Base-by-base conservation (phyloP, 2,113 vertebrate genomes). In the Sylvilagus bachmani region DNA sequence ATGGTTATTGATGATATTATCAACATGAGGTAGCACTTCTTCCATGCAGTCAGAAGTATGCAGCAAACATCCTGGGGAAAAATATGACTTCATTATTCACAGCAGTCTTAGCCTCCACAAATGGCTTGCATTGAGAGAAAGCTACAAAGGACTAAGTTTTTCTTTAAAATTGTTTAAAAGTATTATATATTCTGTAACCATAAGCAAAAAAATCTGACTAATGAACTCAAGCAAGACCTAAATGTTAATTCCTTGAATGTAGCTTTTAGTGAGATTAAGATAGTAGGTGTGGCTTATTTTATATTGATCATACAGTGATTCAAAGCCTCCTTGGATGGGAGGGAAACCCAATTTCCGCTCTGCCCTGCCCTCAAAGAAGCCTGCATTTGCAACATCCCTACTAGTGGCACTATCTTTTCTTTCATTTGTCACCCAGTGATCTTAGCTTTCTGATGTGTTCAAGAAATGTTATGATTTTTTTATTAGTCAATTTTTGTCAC, bases 101-200 rank as follows among this genome's bases (percentile, higher is more conserved):
- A 61, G 80, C 21, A 84, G 25, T 49, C 55, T 86, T 33, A 61
- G 58, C n/a, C 38, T 94, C 25, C 38, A 77, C 51, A 94, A 89
- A 44, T 94, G 61, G 79, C 88, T 86, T 74, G 6, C 14, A 51
- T 44, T 81, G 67, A 86, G 22, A 70, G 38, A 80, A 94, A 90
- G 51, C 49, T 89, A 1, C 38, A 21, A 92, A 89, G 55, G 55
- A 38, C 12, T 38, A 21, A 79, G 64, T 66, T 73, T 90, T 84
- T 83, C 83, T 38, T 86, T 73, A 66, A 51, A 61, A 49, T 93
- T 88, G 25, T 82, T 95, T 11, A 49, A 21, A 93, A 87, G 22
- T 55, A 87, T 89, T 82, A 36, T 33, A 8, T 29, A 61, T 58
- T 21, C 62, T 93, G 19, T 44, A n/a, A 69, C n/a, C 67, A 69